Base-by-base conservation (phyloP, 2,797 vertebrate genomes). In the Gymnodraco acuticeps region DNA sequence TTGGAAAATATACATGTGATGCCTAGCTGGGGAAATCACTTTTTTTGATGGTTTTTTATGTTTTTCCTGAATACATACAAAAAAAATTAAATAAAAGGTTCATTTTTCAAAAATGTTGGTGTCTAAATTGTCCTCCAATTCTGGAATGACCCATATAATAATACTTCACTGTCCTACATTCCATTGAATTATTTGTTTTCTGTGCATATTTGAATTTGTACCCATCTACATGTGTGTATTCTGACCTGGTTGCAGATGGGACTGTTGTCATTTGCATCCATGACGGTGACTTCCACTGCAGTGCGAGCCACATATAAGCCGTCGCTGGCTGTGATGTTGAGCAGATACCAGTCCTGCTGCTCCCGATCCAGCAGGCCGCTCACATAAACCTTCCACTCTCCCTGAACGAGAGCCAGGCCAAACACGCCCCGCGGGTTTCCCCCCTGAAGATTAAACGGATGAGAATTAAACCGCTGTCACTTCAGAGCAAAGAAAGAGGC, bases 231-330 rank as follows among this genome's bases (percentile, higher is more conserved):
- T 75, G 23, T 16, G 20, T 58, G 48, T 67, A 59, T 7, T 48
- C 94, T 82, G 90, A 98, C 98, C 97, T 98, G 97, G 90, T 96
- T 97, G 80, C 98, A 99, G 77, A 98, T 92, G 63, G 98, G 98
- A 61, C 92, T 97, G 86, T 99, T 99, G 93, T 99, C 98, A 31
- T 99, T 99, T 85, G 96, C 96, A 87, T 99, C 98, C 75, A 98
- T 97, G 65, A 99, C 94, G 64, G 96, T 98, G 62, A 99, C 97
- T 80, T 99, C 98, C 64, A 99, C 97, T 10, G 96, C 89, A 2
- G 97, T 95, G 83, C 94, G 96, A 17, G 96, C 93, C 1, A 97
- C 94, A 82, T 97, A 98, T 1, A 96, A 95, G 13, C 98, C 98
- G 65, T 99, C 98, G 14, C 95, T 98, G 64, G 97, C 98, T 10